These are phyloP conservation scores for Entomobrya multifasciata DNA, from an alignment of 2,888 invertebrate genomes.

Conservation along the genomic window DNA sequence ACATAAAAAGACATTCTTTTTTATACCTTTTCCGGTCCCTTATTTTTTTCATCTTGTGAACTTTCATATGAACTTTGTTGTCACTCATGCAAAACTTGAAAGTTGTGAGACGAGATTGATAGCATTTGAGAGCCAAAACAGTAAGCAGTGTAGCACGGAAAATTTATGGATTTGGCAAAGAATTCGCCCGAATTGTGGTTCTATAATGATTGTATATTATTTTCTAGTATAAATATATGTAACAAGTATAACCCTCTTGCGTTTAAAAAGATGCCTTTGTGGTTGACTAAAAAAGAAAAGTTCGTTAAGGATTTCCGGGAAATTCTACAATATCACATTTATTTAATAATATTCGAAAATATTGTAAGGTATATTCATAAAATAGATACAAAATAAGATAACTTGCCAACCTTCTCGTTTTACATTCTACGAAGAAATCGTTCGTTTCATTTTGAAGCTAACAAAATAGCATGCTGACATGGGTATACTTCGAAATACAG, in stretches of 20 bases:
- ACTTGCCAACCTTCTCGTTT: constrained; percentile 25
- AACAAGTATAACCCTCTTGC: no score
- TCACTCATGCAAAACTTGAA: constrained; percentile 43
- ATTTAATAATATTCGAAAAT: no score
- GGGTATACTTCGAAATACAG: no score
- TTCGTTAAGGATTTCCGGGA: no score
- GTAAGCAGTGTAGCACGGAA: neutral
- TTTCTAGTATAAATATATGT: no score
- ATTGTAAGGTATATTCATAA: no score
- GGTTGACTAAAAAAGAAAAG: no score
- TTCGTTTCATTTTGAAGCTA: constrained; percentile 51
- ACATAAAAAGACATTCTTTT: no score
- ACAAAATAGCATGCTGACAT: constrained; percentile 33
- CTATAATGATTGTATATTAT: neutral
- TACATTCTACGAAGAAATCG: constrained; percentile 1
- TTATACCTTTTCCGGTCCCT: neutral
- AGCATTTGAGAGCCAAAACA: constrained; percentile 9
- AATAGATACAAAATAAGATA: neutral
- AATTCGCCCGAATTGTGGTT: neutral
- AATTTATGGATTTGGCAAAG: constrained; percentile 54
- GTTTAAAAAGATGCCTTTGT: no score
- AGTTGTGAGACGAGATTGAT: constrained; percentile 16
- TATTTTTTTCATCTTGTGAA: neutral
- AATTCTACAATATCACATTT: no score
- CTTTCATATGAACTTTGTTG: constrained; percentile 46